Percentiles rank a stretch among this genome's conserved stretches.
Evolutionary conservation across 2,888 invertebrate species (phyloP).

Genomic region (Dioctria linearis): DNA sequence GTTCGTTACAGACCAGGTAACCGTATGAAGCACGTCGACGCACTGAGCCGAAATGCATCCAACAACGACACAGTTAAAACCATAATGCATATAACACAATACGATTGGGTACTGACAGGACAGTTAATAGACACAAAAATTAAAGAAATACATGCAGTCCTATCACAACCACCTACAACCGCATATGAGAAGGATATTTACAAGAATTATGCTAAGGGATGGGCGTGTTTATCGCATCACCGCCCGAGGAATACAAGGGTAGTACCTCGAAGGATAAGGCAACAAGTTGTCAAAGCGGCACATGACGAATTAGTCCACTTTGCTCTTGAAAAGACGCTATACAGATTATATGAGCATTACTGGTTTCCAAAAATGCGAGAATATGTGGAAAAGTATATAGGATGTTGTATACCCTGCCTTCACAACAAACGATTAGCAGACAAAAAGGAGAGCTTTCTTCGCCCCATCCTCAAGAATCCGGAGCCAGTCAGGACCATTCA

Average conservation of each 20-base stretch:
- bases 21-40: slow-evolving; percentile 31
- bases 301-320: slow-evolving; percentile 39
- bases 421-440: not conserved
- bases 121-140: slow-evolving; percentile 13
- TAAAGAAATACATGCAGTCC: not conserved
- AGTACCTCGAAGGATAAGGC: slow-evolving; percentile 50
- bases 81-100: slow-evolving; percentile 11
- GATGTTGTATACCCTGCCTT: not conserved
- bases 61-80: not conserved
- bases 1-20: slow-evolving; percentile 20
- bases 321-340: slow-evolving; percentile 13
- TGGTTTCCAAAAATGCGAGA: too few relatives aligned
- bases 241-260: too few relatives aligned
- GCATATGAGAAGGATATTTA: not conserved
- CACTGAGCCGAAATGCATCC: not conserved
- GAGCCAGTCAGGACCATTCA: not conserved
- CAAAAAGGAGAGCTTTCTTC: not conserved
- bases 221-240: slow-evolving; percentile 51
- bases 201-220: not conserved
- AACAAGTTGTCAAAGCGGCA: slow-evolving; percentile 55
- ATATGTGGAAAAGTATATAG: too few relatives aligned
- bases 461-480: not conserved
- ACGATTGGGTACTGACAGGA: slow-evolving; percentile 43
- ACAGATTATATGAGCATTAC: too few relatives aligned
- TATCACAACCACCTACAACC: not conserved